phyloP scores from a whole-genome alignment of 2,888 invertebrate species.

The Polylopha cassiicola region DNA sequence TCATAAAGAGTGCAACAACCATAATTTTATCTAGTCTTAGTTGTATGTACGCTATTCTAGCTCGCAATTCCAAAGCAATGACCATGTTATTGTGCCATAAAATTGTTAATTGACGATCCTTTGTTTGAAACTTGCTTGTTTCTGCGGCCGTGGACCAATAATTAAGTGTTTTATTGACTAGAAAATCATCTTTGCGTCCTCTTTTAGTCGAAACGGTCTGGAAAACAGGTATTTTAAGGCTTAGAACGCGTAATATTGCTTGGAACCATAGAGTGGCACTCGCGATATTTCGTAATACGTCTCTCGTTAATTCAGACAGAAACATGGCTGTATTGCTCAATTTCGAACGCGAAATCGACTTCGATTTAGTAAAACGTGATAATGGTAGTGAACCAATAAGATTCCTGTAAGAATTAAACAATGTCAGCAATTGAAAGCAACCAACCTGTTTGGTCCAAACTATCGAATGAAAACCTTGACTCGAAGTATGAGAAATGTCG shows the following conservation, averaged over 20 bases:
- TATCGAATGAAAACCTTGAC: slow-evolving; percentile 41
- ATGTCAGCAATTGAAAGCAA: slow-evolving; percentile 59
- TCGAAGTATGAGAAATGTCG: slow-evolving; percentile 68
- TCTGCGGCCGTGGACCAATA: slow-evolving; percentile 31
- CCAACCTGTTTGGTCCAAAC: slow-evolving; percentile 46
- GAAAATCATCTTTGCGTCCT: slow-evolving; percentile 15
- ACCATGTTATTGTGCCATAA: slow-evolving; percentile 67
- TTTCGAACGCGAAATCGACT: slow-evolving; percentile 34
- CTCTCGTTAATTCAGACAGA: slow-evolving; percentile 22
- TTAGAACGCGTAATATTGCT: slow-evolving; percentile 3
- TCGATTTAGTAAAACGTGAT: slow-evolving; percentile 29
- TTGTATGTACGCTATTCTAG: slow-evolving; percentile 46
- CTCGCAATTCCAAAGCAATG: slow-evolving; percentile 51
- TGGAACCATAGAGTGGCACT: slow-evolving; percentile 15
- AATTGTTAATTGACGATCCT: slow-evolving; percentile 59
- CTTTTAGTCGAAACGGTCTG: slow-evolving; percentile 11
- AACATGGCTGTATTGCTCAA: slow-evolving; percentile 48
- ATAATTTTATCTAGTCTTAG: slow-evolving; percentile 66
- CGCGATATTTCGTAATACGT: slow-evolving; percentile 18
- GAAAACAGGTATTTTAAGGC: slow-evolving; percentile 11
- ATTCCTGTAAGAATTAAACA: slow-evolving; percentile 39
- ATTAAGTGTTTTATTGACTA: slow-evolving; percentile 20
- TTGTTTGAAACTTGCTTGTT: slow-evolving; percentile 56
- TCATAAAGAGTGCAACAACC: slow-evolving; percentile 47
- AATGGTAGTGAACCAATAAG: slow-evolving; percentile 41